Evolutionary conservation across 2,888 invertebrate species (phyloP), one percentile per base, ranked within the genome.

Genomic region (Tiphia femorata): DNA sequence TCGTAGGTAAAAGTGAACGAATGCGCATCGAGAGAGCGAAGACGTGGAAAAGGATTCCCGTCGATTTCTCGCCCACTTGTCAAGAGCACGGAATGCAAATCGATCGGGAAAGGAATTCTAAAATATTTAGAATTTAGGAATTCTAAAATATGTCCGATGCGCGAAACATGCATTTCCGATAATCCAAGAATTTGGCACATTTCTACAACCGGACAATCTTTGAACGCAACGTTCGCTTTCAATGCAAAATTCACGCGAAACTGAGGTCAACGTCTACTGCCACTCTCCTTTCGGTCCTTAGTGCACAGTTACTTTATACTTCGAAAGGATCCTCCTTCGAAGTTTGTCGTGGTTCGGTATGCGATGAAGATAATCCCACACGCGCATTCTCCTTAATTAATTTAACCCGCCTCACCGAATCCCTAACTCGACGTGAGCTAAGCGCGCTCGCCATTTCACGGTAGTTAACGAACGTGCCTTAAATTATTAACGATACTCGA

Each of bases 361-460:
- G 33, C 16, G 56, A 59, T 56, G 59, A 40, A 53, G 53, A 58
- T 47, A 47, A 49, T 57, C 42, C 44, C 38, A 14, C 57, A 12
- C 20, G 30, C 33, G 46, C 14, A 19, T 33, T 35, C 23, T 23
- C 21, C 12, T 23, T 41, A 49, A 49, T 49, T 49, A 49, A 49
- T 49, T 49, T 49, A 49, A 49, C 42, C 48, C 23, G 35, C 41
- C 41, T 41, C 25, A 14, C 35, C 12, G 41, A 41, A 61, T 58
- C 41, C n/a, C 30, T 42, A 17, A 42, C 33, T 42, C 46, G 40
- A 49, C 10, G 37, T 49, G 51, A 41, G 17, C 37, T 33, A 10
- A 35, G 46, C 35, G 20, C 20, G 20, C 21, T 58, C 33, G 33
- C 50, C 30, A 17, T 51, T 44, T 42, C 53, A 16, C 10, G 19